Base-by-base conservation (phyloP, 2,888 invertebrate genomes). In the Dolichopus griseipennis region DNA sequence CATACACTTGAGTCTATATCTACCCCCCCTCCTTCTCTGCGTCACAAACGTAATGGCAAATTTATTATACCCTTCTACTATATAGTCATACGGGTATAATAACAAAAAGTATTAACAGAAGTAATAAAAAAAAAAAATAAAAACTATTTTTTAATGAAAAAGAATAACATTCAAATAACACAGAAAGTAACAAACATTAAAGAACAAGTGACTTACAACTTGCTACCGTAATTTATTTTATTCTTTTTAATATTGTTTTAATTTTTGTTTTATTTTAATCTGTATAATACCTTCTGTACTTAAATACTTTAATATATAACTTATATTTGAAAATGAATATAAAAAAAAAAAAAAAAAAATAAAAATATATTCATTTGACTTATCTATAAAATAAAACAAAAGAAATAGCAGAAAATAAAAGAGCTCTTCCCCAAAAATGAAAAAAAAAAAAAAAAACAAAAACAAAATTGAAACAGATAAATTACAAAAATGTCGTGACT, bases 141-240 rank as follows among this genome's bases (percentile, higher is more conserved):
- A 34, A 34, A 34, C 5, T 34, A n/a, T n/a, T n/a, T 12, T 37
- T 37, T 7, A 8, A 10, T 9, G 37, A 37, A 52, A 52, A 52
- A 18, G 52, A 52, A 52, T 8, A 52, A 18, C 52, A 18, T 52
- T 52, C 52, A 52, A 52, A 52, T 18, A 52, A 52, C 9, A 41
- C n/a, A 9, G n/a, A 12, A 52, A 52, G 52, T 12, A 18, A 52
- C 6, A 6, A 52, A 12, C 52, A 52, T 52, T 12, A n/a, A 52
- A 52, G 52, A 52, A 52, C 52, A 52, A 52, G 52, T 52, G 52
- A 52, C 52, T 52, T 52, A 52, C 52, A 52, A 52, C 52, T 52
- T 52, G 52, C 52, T 52, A 52, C 52, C 52, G 52, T 52, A 52
- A 52, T 52, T 52, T 52, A 52, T 52, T 52, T 52, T 18, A 6